Evolutionary conservation across 1,140 invertebrate species (phyloP), one percentile per base, ranked within the genome.

Genomic region (Drosophila pseudoananassae): DNA sequence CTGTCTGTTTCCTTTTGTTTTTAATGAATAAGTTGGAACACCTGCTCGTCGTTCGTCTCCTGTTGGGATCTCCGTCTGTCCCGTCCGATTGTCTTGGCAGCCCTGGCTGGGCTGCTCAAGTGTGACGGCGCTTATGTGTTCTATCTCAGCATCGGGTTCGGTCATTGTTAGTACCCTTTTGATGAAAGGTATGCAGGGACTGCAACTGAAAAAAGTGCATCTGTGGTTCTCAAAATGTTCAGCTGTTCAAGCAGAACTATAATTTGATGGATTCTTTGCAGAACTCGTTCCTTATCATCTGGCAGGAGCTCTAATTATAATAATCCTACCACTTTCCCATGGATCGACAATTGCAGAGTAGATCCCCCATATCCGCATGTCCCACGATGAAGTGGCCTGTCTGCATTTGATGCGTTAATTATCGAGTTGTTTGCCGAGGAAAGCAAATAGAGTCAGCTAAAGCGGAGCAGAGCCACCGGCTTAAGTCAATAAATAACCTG

Each of bases 11-110:
- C 80, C 83, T 59, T 78, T 85, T 78, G 82, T 82, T 87, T 74
- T 85, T 87, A 85, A 85, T 85, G 81, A 85, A 85, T 87, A 85
- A 85, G 77, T 82, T 77, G 78, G 74, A 87, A 87, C 81, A 85
- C 81, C 81, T 85, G 81, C 77, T 87, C 80, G 72, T 58, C 60
- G 68, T 20, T 77, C 61, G 68, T 56, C 71, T 78, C 76, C 61
- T 64, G 71, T 72, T 72, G 49, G 78, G 69, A 53, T 69, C 78
- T 74, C 57, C 20, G 46, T 55, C 66, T 36, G 54, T 29, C 31
- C 40, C 14, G 9, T 36, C 69, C 25, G 3, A 25, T 10, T 45
- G 56, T 54, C 38, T 51, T 29, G 52, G 50, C 40, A 52, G 38
- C 54, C 64, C 64, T 60, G 81, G 65, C 61, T 68, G 45, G 23